Evolutionary conservation across 1,140 invertebrate species (phyloP), one percentile per base, ranked within the genome.

Genomic region (Himalopsyche phryganea): DNA sequence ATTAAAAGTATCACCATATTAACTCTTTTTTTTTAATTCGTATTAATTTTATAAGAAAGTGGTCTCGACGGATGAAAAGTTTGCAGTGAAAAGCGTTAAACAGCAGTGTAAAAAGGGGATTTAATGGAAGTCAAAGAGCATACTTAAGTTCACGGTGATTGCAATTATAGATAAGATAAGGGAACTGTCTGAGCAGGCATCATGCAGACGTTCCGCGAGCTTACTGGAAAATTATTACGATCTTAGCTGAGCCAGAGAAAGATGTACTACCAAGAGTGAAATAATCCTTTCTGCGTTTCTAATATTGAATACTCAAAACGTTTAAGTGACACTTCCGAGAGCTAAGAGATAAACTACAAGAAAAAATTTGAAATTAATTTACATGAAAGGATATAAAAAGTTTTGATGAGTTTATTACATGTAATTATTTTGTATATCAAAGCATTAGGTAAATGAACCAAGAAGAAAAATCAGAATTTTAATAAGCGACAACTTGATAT

Each of bases 101-200:
- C n/a, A 28, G 23, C 23, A 9, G 33, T 36, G 49, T 51, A 51
- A 51, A 51, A 51, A 51, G 47, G 19, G 23, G 20, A 32, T 49
- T 33, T 33, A 32, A 36, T 18, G 47, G 49, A 40, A 33, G 36
- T 38, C 18, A 51, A 51, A 51, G 35, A 33, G 49, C 10, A 51
- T 23, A 40, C 36, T 38, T 20, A 51, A 51, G 33, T 51, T 51
- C 36, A 51, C 32, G 36, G 49, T 38, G 49, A 51, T 51, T 33
- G 49, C 49, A 51, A 51, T 51, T 51, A 51, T n/a, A 51, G 49
- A 51, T 51, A 38, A 51, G 49, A 51, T 51, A 51, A 40, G 32
- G 49, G 4, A 15, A 40, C 49, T 20, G 19, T 51, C 49, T 51
- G 13, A 10, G 13, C 49, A 11, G 35, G 32, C 32, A 36, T 13